Evolutionary conservation across 2,113 vertebrate genomes (phyloP), one percentile per base, ranked within the genome.

Genomic region (Eidolon helvum): DNA sequence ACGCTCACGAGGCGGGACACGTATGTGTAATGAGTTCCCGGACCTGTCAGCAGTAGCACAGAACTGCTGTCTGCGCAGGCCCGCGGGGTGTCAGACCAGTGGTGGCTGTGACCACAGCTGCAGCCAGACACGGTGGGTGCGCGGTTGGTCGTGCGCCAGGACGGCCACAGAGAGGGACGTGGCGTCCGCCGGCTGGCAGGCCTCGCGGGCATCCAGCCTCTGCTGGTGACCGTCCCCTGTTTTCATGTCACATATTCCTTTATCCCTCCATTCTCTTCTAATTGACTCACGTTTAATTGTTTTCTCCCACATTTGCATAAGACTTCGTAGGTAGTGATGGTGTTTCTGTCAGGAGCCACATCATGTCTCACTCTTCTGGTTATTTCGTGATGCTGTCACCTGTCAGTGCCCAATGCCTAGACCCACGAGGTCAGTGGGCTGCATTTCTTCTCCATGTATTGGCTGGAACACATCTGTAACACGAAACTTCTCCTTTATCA

Each of bases 121-220:
- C 18, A 45, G 26, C 9, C 0, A 35, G 43, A 22, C 16, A 0
- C 11, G 0, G 8, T 14, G 15, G 30, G 0, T 10, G 12, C 0
- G 0, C 24, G 33, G 33, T 10, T 33, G n/a, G 18, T 10, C 10
- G 1, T 10, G 26, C 12, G 1, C 24, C 8, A 28, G 11, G 57
- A 65, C 43, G n/a, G 10, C 55, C 40, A 45, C 18, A 4, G 50
- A n/a, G 77, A 45, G 11, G 30, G 59, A 14, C 30, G 0, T 21
- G 18, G 66, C 19, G 87, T 50, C 83, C 61, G 43, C 10, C 19
- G 35, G 55, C 68, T 38, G 2, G 21, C 53, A 4, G 75, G 26
- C 38, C 22, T 24, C 21, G 0, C 63, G 10, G 18, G 30, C 80
- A 30, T 86, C 68, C n/a, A 45, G 24, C 26, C 53, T 86, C 66